These are phyloP conservation scores for Pinna nobilis DNA, from an alignment of 1,140 invertebrate genomes.

Conservation along the genomic window DNA sequence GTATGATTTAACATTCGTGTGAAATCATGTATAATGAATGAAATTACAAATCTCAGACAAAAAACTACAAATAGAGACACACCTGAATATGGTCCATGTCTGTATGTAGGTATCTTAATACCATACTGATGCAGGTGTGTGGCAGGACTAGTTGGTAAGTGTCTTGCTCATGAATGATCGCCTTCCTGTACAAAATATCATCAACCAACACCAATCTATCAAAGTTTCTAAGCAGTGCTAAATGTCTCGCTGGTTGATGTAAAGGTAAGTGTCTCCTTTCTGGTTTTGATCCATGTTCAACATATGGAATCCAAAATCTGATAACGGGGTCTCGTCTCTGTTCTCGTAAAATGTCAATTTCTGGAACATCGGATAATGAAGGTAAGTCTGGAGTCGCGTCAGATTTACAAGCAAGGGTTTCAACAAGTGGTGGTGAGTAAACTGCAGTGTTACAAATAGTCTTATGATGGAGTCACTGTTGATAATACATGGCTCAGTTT, in stretches of 20 bases:
- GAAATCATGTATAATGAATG: too few relatives aligned
- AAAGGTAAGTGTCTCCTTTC: background rate
- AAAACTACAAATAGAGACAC: too few relatives aligned
- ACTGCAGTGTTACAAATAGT: conserved; percentile 10
- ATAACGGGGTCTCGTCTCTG: background rate
- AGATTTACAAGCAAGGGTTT: background rate
- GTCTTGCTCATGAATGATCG: background rate
- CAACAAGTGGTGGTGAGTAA: background rate
- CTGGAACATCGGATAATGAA: background rate
- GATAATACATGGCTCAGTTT: background rate
- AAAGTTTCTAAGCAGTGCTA: background rate
- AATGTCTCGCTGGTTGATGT: background rate
- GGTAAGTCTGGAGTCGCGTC: background rate
- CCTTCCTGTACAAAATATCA: background rate
- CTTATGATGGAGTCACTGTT: conserved; percentile 5
- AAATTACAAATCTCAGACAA: too few relatives aligned
- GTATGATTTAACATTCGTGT: too few relatives aligned
- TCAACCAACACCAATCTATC: background rate
- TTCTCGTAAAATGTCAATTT: background rate
- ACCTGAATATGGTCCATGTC: conserved; percentile 40
- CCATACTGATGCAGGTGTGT: background rate
- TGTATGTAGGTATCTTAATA: conserved; percentile 22
- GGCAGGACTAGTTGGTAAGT: conserved; percentile 27
- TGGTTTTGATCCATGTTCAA: background rate
- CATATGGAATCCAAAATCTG: background rate